phyloP scores from a whole-genome alignment of 2,888 invertebrate species.

The Choreutis nemorana region DNA sequence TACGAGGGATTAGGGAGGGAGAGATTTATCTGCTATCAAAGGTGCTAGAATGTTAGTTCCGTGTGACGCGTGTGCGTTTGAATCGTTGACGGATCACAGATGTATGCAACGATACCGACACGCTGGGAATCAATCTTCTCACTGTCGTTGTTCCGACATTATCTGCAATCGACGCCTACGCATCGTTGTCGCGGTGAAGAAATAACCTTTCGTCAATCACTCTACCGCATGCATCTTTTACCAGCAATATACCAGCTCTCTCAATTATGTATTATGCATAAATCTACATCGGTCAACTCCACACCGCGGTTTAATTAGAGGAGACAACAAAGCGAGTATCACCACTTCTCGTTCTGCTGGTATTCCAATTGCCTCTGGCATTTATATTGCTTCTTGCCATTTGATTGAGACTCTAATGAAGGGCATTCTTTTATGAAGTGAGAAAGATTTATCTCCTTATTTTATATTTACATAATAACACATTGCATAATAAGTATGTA shows the following conservation, averaged over 20 bases:
- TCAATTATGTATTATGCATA: too few relatives aligned
- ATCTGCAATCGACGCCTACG: slow-evolving; percentile 45
- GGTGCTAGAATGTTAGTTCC: too few relatives aligned
- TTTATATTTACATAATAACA: too few relatives aligned
- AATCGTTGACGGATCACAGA: slow-evolving; percentile 42
- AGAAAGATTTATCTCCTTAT: too few relatives aligned
- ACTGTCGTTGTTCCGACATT: slow-evolving; percentile 34
- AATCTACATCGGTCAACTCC: too few relatives aligned
- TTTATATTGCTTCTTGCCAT: slow-evolving; percentile 22
- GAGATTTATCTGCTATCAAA: too few relatives aligned
- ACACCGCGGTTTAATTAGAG: slow-evolving; percentile 40
- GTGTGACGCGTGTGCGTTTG: too few relatives aligned
- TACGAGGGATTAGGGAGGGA: too few relatives aligned
- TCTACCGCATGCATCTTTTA: slow-evolving; percentile 7
- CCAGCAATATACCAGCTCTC: too few relatives aligned
- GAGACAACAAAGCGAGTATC: slow-evolving; percentile 28
- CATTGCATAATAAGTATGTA: too few relatives aligned
- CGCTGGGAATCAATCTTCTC: slow-evolving; percentile 56
- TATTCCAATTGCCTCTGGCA: slow-evolving; percentile 34
- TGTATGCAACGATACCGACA: slow-evolving; percentile 39
- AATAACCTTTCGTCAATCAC: slow-evolving; percentile 18
- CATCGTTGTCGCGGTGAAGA: neutral
- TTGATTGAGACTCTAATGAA: slow-evolving; percentile 46
- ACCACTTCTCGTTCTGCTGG: slow-evolving; percentile 26
- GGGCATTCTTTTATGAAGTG: too few relatives aligned